Percentiles rank a stretch among this genome's conserved stretches.
Evolutionary conservation across 2,888 invertebrate species (phyloP).

Genomic region (Mystacides longicornis): DNA sequence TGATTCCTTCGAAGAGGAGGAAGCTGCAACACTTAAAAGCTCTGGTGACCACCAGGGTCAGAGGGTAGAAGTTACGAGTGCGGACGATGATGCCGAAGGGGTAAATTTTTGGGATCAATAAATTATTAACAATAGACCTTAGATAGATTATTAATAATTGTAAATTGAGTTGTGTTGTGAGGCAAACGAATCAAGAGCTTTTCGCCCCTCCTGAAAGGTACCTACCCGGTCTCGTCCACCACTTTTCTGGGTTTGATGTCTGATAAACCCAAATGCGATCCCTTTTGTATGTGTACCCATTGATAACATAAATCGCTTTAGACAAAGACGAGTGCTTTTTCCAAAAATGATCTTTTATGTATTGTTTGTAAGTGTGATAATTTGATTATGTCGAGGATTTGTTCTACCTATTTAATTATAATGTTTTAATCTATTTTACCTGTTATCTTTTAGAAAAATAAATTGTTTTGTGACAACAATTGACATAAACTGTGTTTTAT

Average conservation of each 20-base stretch:
- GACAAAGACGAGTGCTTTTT: not conserved
- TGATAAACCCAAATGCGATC: not conserved
- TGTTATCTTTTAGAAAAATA: constrained; percentile 10
- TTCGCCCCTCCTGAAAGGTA: no score
- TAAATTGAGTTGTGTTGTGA: no score
- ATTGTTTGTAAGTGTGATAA: not conserved
- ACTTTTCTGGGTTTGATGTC: no score
- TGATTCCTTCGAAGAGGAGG: constrained; percentile 45
- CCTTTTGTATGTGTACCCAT: not conserved
- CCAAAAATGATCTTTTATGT: not conserved
- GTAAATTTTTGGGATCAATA: constrained; percentile 27
- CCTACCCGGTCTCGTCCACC: no score
- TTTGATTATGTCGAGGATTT: not conserved
- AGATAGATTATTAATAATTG: no score
- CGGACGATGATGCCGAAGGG: constrained; percentile 32
- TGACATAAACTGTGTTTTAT: constrained; percentile 21
- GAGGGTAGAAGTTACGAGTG: not conserved
- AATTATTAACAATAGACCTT: no score
- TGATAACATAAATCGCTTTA: not conserved
- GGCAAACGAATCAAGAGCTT: no score
- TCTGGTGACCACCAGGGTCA: not conserved
- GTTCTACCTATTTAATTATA: not conserved
- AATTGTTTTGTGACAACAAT: constrained; percentile 25
- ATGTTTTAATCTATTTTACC: no score
- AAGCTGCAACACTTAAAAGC: constrained; percentile 31